Conservation (phyloP, 2,888 invertebrate genomes). For the Drosophila tripunctata region DNA sequence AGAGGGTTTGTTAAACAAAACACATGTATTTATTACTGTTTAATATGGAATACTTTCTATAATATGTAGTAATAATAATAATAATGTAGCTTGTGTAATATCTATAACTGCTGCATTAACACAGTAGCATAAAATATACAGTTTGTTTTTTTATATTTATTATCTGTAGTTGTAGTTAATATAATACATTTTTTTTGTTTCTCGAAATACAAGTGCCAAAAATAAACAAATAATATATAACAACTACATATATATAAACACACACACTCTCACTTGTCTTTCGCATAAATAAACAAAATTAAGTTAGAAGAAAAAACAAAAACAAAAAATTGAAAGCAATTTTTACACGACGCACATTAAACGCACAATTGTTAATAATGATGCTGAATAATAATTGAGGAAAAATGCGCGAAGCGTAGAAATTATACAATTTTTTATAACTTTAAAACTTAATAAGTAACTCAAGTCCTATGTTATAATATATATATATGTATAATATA, state of each 20-base stretch:
- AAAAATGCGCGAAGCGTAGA: conserved; percentile 68
- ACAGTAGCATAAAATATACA: conserved; percentile 67
- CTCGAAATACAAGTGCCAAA: conserved; percentile 63
- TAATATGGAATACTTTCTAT: conserved; percentile 71
- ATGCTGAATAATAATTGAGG: conserved; percentile 53
- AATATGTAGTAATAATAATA: conserved; percentile 65
- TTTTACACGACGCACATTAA: conserved; percentile 66
- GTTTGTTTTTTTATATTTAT: conserved; percentile 53
- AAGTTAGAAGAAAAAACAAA: conserved; percentile 18
- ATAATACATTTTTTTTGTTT: conserved; percentile 61
- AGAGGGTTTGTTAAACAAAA: conserved; percentile 60
- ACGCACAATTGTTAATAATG: conserved; percentile 38
- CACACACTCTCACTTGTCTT: conserved; percentile 61
- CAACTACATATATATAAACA: conserved; percentile 49
- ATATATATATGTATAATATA: background rate
- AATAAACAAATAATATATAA: conserved; percentile 66
- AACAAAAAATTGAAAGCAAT: conserved; percentile 40
- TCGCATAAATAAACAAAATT: conserved; percentile 35
- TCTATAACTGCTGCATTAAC: conserved; percentile 55
- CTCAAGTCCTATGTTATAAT: conserved; percentile 64
- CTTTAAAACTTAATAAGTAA: conserved; percentile 68
- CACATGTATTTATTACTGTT: conserved; percentile 64
- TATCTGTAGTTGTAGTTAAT: conserved; percentile 68
- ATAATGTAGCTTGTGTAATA: conserved; percentile 50
- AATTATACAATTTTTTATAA: conserved; percentile 49